phyloP scores from a whole-genome alignment of 1,140 invertebrate species.

The Archegozetes longisetosus region DNA sequence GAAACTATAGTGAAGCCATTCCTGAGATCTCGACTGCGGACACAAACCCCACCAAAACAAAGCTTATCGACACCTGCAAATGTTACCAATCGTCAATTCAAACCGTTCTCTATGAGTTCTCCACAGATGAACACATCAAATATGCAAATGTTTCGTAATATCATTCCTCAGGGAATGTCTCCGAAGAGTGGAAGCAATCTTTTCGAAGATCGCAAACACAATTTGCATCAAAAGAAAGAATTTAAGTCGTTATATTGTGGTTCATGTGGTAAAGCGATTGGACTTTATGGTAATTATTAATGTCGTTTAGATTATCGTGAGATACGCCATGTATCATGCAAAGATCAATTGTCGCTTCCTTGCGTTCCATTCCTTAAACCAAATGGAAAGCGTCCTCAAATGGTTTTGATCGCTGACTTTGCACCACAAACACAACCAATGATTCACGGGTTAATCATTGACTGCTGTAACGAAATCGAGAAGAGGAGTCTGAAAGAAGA shows the following conservation, averaged over 20 bases:
- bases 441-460: slow-evolving; percentile 77
- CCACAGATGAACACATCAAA: too few relatives aligned
- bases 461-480: too few relatives aligned
- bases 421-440: slow-evolving; percentile 57
- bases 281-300: slow-evolving; percentile 54
- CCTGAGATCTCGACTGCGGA: neutral
- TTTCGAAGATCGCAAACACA: slow-evolving; percentile 40
- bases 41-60: neutral
- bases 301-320: slow-evolving; percentile 62
- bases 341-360: too few relatives aligned
- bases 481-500: too few relatives aligned
- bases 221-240: slow-evolving; percentile 60
- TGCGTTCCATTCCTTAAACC: too few relatives aligned
- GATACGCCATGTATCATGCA: too few relatives aligned
- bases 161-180: slow-evolving; percentile 11
- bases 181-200: neutral
- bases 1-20: slow-evolving; percentile 24
- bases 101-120: too few relatives aligned
- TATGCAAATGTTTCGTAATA: neutral
- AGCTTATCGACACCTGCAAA: neutral
- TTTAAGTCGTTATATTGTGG: slow-evolving; percentile 64
- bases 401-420: slow-evolving; percentile 50
- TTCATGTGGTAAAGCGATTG: slow-evolving; percentile 47
- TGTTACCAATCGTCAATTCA: too few relatives aligned
- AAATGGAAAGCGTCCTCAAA: too few relatives aligned